Evolutionary conservation across 2,888 invertebrate species (phyloP).

Genomic region (Plagodis dolabraria): DNA sequence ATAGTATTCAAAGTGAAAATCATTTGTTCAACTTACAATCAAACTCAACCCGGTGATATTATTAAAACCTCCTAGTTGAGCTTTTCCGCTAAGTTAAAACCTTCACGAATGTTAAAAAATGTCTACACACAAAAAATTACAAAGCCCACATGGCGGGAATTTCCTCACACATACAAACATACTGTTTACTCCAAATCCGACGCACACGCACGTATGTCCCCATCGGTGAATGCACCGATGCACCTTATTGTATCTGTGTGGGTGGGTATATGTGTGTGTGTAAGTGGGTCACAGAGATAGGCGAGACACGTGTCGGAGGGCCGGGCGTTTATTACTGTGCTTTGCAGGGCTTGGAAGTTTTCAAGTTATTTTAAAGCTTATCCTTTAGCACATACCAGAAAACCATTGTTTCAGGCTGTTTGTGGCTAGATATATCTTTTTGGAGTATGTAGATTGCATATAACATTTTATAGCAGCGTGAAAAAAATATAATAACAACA

Average conservation of each 20-base stretch:
- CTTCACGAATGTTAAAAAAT: too few relatives aligned
- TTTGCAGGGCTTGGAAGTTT: conserved; percentile 21
- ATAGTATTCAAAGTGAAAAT: too few relatives aligned
- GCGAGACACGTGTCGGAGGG: conserved; percentile 81
- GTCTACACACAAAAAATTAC: conserved; percentile 13
- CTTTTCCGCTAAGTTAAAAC: too few relatives aligned
- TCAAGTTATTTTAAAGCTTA: neutral
- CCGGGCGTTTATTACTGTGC: conserved; percentile 64
- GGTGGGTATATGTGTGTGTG: conserved; percentile 56
- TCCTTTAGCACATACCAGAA: too few relatives aligned
- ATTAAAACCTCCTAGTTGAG: too few relatives aligned
- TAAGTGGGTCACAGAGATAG: conserved; percentile 83
- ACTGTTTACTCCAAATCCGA: conserved; percentile 59
- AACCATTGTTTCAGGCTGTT: too few relatives aligned
- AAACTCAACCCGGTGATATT: too few relatives aligned
- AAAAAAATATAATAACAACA: too few relatives aligned
- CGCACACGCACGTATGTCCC: conserved; percentile 43
- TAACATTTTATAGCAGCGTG: too few relatives aligned
- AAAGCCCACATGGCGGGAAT: conserved; percentile 35
- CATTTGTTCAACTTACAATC: too few relatives aligned
- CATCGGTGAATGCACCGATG: conserved; percentile 56
- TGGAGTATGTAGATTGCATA: too few relatives aligned
- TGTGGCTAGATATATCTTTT: too few relatives aligned
- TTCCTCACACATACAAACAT: conserved; percentile 51
- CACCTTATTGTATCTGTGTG: conserved; percentile 42